Evolutionary conservation across 2,888 invertebrate genomes (phyloP), one percentile per base, ranked within the genome.

Genomic region (Ophion slaviceki): DNA sequence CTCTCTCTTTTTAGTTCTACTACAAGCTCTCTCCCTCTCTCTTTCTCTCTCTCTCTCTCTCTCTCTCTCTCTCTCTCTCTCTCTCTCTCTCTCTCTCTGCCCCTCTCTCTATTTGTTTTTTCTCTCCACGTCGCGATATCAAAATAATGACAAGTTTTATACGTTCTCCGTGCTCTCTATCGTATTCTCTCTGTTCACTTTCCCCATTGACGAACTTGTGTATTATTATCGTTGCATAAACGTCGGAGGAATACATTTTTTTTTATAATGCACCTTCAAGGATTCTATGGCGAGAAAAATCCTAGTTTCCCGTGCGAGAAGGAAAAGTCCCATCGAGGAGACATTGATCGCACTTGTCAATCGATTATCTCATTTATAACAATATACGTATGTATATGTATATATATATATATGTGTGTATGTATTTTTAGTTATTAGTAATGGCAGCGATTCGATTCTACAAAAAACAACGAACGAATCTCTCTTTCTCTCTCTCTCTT

Each of bases 391-490:
- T 17, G 24, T 45, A 28, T 71, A 75, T 75, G 75, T 81, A 11
- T 36, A 80, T 47, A 11, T 45, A 68, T 45, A 10, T 66, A 62
- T 72, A 64, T 67, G 57, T 59, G 67, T 75, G 72, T 45, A 71
- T 72, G 64, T 66, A 75, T 57, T 64, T 76, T 71, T 75, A 82
- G 72, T 53, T 70, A 79, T 72, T 71, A 67, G 40, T 78, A n/a
- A 76, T 83, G 72, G 83, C 82, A 36, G 75, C 45, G 57, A 59
- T 86, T 86, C 82, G 86, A 86, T 86, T 83, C 77, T 78, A 78
- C 59, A 68, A 61, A 78, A 47, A 70, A 85, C 82, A 86, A 86
- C 86, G 83, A 86, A 86, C 72, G 57, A 83, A 83, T 85, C 72
- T 81, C 81, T 78, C 74, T 64, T 20, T 64, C 62, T 45, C 53